Conservation (phyloP, 1,140 invertebrate species). For the Bombus terrestris region DNA sequence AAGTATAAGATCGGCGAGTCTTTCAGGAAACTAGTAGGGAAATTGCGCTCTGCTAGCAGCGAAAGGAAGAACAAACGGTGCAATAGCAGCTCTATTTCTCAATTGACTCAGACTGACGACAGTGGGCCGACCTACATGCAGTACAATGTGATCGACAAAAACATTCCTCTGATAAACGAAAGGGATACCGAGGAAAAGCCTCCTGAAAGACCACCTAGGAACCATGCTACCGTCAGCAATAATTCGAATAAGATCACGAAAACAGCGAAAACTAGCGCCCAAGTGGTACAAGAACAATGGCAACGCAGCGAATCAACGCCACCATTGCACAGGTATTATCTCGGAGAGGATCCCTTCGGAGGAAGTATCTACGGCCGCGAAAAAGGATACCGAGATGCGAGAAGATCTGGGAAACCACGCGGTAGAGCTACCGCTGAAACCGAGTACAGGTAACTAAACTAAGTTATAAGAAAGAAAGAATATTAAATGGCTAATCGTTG, state of each 20-base stretch:
- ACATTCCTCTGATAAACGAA: conserved; percentile 76
- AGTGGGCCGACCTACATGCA: conserved; percentile 84
- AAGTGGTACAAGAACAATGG: conserved; percentile 56
- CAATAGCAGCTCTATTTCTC: conserved; percentile 68
- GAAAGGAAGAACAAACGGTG: conserved; percentile 86
- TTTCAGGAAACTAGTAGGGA: conserved; percentile 89
- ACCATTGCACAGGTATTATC: conserved; percentile 88
- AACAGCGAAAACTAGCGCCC: conserved; percentile 28
- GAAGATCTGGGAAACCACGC: conserved; percentile 79
- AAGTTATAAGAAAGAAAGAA: background rate
- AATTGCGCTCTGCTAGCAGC: conserved; percentile 88
- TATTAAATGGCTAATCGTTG: background rate
- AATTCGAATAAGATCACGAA: conserved; percentile 6
- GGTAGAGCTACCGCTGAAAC: conserved; percentile 64
- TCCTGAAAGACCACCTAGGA: conserved; percentile 75
- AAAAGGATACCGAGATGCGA: conserved; percentile 88
- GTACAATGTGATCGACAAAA: conserved; percentile 85
- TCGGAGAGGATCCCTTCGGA: conserved; percentile 91
- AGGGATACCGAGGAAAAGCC: conserved; percentile 59
- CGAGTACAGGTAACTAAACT: conserved; percentile 75
- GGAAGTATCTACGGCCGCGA: conserved; percentile 91
- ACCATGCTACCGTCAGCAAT: conserved; percentile 60
- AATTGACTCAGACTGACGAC: conserved; percentile 83
- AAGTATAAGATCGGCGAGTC: conserved; percentile 83
- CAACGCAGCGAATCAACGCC: conserved; percentile 77